phyloP scores from a whole-genome alignment of 64 coral and sea anemone species.

The Montipora capricornis region DNA sequence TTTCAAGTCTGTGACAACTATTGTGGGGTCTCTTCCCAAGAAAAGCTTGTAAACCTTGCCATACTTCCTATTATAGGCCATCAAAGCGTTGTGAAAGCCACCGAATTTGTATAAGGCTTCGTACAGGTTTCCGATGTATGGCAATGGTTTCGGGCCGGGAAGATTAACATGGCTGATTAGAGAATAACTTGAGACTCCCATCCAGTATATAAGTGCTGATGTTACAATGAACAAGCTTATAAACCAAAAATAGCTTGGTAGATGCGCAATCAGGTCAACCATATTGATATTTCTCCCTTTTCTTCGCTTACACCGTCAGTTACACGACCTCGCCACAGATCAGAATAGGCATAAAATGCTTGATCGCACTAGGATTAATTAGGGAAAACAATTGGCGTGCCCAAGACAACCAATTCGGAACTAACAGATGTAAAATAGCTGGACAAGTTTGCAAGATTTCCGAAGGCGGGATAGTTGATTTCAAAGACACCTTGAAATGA shows the following conservation, averaged over 20 bases:
- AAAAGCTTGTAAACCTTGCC: slow-evolving; percentile 64
- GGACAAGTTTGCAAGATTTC: too few species aligned
- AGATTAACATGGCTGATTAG: slow-evolving; percentile 23
- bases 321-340: too few species aligned
- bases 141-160: slow-evolving; percentile 55
- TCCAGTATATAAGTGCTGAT: slow-evolving; percentile 43
- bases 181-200: slow-evolving; percentile 42
- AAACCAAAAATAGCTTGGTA: not conserved
- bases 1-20: slow-evolving; percentile 60
- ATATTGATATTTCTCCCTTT: not conserved
- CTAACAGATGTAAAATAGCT: too few species aligned
- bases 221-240: not conserved
- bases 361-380: too few species aligned
- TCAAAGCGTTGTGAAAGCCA: slow-evolving; percentile 45
- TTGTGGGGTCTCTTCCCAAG: slow-evolving; percentile 36
- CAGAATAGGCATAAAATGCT: too few species aligned
- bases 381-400: too few species aligned
- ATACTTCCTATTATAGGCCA: slow-evolving; percentile 51
- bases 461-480: too few species aligned
- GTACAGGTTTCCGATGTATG: slow-evolving; percentile 56
- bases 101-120: slow-evolving; percentile 39
- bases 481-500: too few species aligned
- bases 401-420: too few species aligned
- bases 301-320: too few species aligned
- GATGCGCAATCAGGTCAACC: not conserved